Percentiles rank a stretch among this genome's conserved stretches.
phyloP scores from a whole-genome alignment of 2,113 vertebrate species.

The Equus przewalskii region DNA sequence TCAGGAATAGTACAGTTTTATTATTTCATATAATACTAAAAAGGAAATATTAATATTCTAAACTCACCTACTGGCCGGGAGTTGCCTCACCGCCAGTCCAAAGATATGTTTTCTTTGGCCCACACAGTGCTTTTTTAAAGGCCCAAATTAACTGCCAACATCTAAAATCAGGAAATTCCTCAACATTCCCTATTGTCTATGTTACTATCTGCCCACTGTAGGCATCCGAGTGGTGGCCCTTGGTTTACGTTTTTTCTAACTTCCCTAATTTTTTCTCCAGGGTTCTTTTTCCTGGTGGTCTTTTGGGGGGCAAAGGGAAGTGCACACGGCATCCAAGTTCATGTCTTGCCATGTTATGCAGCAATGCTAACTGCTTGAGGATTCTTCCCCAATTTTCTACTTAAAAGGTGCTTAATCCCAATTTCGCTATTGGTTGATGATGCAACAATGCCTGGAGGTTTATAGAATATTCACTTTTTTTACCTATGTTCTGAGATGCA shows the following conservation, averaged over 20 bases:
- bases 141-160: neutral
- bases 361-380: neutral
- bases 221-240: neutral
- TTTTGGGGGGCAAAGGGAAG: accelerated
- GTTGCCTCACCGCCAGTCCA: neutral
- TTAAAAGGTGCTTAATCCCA: neutral
- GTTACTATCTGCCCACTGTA: neutral
- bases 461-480: neutral
- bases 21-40: neutral
- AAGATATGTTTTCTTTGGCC: conserved; percentile 24
- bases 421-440: neutral
- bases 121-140: neutral
- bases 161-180: conserved; percentile 47
- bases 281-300: neutral
- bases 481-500: neutral
- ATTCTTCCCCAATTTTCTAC: neutral
- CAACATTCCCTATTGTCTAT: neutral
- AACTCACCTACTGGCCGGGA: neutral
- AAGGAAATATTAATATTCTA: conserved; percentile 31
- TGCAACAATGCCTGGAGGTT: neutral
- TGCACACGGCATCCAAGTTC: neutral
- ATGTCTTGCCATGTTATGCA: neutral
- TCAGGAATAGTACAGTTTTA: neutral
- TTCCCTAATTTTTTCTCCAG: neutral
- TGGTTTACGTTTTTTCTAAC: neutral